These are phyloP conservation scores for Tortrix viridana DNA, from an alignment of 2,888 invertebrate genomes.

Conservation along the genomic window DNA sequence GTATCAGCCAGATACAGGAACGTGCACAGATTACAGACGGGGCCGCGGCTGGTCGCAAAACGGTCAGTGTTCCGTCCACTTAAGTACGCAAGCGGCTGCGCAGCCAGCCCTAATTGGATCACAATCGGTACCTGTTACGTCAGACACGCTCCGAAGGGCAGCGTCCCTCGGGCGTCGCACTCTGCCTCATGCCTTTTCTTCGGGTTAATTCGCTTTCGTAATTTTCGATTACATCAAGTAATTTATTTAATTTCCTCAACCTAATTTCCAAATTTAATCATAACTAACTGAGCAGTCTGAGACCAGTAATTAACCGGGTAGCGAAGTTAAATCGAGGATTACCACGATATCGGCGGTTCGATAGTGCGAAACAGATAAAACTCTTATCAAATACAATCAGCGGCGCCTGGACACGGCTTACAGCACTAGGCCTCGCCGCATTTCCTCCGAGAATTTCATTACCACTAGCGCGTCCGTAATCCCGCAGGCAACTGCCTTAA, in stretches of 20 bases:
- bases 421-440: constrained; percentile 74
- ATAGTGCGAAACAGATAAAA: constrained; percentile 78
- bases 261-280: constrained; percentile 10
- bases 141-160: constrained; percentile 60
- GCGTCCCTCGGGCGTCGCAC: constrained; percentile 55
- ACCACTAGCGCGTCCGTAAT: constrained; percentile 80
- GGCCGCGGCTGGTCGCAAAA: constrained; percentile 43
- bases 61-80: constrained; percentile 69
- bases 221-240: constrained; percentile 43
- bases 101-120: constrained; percentile 77
- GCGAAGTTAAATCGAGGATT: constrained; percentile 66
- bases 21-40: constrained; percentile 5
- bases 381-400: constrained; percentile 82
- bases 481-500: constrained; percentile 75
- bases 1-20: background rate
- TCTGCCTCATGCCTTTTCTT: constrained; percentile 56
- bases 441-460: constrained; percentile 81
- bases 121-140: constrained; percentile 72
- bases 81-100: constrained; percentile 77
- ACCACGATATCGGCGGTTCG: constrained; percentile 60
- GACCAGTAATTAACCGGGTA: constrained; percentile 63
- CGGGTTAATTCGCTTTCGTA: constrained; percentile 56
- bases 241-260: constrained; percentile 29
- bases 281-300: constrained; percentile 51
- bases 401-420: constrained; percentile 77